Percentiles rank a stretch among this genome's conserved stretches.
Evolutionary conservation across 2,797 vertebrate genomes (phyloP).

Genomic region (Accipiter superciliosus): DNA sequence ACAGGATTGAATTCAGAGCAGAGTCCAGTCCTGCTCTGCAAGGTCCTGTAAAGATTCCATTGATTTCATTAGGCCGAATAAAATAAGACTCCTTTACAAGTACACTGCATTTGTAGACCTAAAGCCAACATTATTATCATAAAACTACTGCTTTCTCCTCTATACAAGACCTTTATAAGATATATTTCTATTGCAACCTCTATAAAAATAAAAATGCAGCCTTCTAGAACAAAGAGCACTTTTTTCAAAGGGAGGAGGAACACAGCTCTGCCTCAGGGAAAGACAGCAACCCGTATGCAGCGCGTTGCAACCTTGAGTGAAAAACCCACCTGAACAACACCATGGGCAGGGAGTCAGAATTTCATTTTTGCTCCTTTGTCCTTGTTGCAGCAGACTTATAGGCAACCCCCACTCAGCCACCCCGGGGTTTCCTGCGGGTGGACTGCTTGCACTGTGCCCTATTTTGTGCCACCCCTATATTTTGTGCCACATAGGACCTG

Average conservation of each 20-base stretch:
- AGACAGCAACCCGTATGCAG: neutral
- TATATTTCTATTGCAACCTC: neutral
- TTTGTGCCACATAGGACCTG: rapidly evolving
- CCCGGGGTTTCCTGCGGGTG: neutral
- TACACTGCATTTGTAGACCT: neutral
- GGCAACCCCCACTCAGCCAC: neutral
- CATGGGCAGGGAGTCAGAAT: neutral
- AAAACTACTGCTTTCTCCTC: neutral
- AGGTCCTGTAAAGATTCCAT: neutral
- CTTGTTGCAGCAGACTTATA: neutral
- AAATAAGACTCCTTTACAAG: neutral
- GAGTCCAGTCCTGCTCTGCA: neutral
- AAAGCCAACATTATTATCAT: neutral
- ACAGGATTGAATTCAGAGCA: neutral
- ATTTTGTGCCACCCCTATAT: neutral
- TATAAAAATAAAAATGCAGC: neutral
- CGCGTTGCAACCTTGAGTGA: neutral
- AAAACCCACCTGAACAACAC: neutral
- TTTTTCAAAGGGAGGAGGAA: neutral
- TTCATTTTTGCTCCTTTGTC: neutral
- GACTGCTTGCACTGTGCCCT: neutral
- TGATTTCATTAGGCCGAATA: neutral
- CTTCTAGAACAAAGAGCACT: neutral
- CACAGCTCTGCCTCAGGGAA: neutral
- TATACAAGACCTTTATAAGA: neutral